Conservation (phyloP, 2,113 vertebrate genomes). For the Leucopsar rothschildi region DNA sequence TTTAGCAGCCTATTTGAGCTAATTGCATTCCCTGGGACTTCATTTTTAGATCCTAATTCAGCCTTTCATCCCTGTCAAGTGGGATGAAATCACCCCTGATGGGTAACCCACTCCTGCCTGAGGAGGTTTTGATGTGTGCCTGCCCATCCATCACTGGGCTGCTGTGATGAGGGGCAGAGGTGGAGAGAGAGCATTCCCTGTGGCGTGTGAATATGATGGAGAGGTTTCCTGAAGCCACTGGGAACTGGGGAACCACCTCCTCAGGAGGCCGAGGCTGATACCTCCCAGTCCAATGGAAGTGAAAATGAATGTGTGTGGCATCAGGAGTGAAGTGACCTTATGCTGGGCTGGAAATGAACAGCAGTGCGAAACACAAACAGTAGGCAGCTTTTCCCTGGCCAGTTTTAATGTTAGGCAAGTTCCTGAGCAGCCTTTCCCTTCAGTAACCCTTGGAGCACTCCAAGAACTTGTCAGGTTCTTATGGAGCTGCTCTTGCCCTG, state of each 20-base stretch:
- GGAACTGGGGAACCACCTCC: background rate
- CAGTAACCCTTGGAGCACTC: background rate
- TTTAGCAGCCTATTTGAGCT: background rate
- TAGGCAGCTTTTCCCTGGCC: background rate
- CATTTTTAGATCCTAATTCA: background rate
- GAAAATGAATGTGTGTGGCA: background rate
- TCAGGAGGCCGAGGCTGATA: background rate
- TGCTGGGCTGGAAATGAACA: background rate
- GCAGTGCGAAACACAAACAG: background rate
- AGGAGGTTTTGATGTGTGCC: background rate
- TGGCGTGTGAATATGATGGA: background rate
- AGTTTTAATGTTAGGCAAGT: background rate
- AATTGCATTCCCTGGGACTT: background rate
- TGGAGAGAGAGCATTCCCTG: background rate
- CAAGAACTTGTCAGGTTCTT: background rate
- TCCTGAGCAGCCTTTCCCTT: background rate
- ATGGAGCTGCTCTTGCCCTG: background rate
- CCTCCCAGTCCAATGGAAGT: background rate
- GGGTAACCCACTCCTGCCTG: background rate
- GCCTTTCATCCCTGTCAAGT: background rate
- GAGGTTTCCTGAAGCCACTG: background rate
- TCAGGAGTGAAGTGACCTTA: background rate
- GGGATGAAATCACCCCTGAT: background rate
- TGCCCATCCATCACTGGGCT: background rate
- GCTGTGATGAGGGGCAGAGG: accelerated